Conservation (phyloP, 2,113 vertebrate species). For the Salminus brasiliensis region DNA sequence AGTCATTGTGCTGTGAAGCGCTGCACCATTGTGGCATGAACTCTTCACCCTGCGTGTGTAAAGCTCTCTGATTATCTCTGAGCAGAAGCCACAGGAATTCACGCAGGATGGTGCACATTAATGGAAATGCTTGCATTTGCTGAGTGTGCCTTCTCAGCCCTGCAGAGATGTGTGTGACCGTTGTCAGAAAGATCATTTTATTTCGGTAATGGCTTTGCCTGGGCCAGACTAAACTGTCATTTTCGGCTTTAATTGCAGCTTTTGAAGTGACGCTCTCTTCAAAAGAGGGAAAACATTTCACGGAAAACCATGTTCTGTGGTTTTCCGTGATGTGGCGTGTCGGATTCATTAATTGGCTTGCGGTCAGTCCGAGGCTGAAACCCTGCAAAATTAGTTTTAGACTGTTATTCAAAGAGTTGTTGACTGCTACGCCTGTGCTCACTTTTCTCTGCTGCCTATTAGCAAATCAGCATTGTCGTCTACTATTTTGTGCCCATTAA, state of each 20-base stretch:
- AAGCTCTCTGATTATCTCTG: constrained; percentile 44
- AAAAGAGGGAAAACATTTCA: constrained; percentile 6
- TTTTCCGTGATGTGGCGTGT: constrained; percentile 5
- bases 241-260: constrained; percentile 20
- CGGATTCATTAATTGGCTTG: constrained; percentile 14
- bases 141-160: constrained; percentile 29
- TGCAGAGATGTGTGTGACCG: neutral
- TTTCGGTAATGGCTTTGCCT: constrained; percentile 34
- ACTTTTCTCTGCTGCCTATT: neutral
- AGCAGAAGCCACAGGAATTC: neutral
- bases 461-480: neutral
- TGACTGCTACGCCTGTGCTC: neutral
- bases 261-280: constrained; percentile 20
- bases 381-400: neutral
- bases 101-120: constrained; percentile 30
- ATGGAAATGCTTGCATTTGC: constrained; percentile 32
- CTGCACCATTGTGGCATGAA: constrained; percentile 6
- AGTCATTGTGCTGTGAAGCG: neutral
- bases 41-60: constrained; percentile 46
- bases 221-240: constrained; percentile 9
- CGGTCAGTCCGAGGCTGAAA: neutral
- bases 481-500: neutral
- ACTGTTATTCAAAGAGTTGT: neutral
- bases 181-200: neutral
- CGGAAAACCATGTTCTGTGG: neutral